These are phyloP conservation scores for Coelinius sp. DNA, from an alignment of 2,888 invertebrate species.

Conservation along the genomic window DNA sequence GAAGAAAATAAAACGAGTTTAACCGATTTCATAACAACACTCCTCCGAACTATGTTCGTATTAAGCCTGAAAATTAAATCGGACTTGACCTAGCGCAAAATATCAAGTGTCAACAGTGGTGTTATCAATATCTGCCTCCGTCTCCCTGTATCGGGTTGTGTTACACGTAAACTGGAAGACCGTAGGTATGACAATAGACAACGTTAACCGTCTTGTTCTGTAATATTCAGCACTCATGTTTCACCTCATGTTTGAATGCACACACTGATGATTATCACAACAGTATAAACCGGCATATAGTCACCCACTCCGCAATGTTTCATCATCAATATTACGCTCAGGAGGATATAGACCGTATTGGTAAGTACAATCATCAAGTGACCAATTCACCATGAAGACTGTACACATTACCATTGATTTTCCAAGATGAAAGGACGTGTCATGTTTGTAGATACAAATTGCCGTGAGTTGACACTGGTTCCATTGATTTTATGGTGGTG, in stretches of 20 bases:
- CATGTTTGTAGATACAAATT: neutral
- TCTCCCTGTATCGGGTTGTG: neutral
- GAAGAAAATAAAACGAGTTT: neutral
- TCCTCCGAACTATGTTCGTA: neutral
- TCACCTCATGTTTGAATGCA: conserved; percentile 8
- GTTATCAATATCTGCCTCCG: neutral
- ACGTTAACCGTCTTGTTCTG: neutral
- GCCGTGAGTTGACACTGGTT: neutral
- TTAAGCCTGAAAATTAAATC: neutral
- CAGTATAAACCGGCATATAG: conserved; percentile 1
- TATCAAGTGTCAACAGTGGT: conserved; percentile 7
- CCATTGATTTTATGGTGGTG: neutral
- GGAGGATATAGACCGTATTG: conserved; percentile 65
- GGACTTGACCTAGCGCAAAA: neutral
- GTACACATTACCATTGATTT: neutral
- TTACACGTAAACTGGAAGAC: neutral
- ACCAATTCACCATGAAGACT: conserved; percentile 4
- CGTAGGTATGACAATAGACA: neutral
- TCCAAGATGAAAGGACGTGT: conserved; percentile 15
- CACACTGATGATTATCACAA: conserved; percentile 10
- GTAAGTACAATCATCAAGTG: conserved; percentile 53
- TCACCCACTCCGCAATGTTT: conserved; percentile 53
- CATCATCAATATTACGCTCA: conserved; percentile 64
- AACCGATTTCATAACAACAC: neutral
- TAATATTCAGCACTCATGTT: neutral